These are phyloP conservation scores for Eleginops maclovinus DNA, from an alignment of 2,113 vertebrate species.

Conservation along the genomic window DNA sequence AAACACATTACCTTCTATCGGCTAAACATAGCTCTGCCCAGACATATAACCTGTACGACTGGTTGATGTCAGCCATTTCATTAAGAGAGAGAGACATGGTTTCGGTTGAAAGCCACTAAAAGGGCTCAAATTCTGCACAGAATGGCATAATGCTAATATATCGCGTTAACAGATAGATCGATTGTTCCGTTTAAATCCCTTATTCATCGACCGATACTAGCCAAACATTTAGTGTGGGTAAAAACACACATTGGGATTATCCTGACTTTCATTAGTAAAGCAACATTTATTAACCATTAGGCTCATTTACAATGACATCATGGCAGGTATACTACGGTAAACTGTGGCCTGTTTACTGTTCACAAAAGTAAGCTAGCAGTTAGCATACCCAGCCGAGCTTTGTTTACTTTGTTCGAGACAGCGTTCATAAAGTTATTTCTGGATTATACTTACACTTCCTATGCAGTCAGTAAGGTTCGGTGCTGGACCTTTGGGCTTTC, in stretches of 20 bases:
- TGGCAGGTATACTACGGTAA: not conserved
- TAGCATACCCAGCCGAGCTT: constrained; percentile 44
- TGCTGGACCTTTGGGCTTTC: constrained; percentile 91
- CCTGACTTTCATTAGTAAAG: not conserved
- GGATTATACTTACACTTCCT: constrained; percentile 85
- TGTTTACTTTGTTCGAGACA: constrained; percentile 69
- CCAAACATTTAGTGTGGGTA: not conserved
- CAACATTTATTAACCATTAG: not conserved
- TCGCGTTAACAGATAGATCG: not conserved
- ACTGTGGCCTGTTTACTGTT: not conserved
- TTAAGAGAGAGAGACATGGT: not conserved
- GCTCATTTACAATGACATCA: not conserved
- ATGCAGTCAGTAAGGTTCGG: constrained; percentile 98
- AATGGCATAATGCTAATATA: constrained; percentile 43
- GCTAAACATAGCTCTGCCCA: constrained; percentile 14
- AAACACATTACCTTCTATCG: not conserved
- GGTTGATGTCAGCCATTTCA: constrained; percentile 7
- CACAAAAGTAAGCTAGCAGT: constrained; percentile 34
- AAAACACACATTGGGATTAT: fast-evolving
- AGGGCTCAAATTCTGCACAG: not conserved
- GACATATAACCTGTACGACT: constrained; percentile 40
- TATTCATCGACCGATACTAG: not conserved
- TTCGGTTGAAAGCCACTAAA: not conserved
- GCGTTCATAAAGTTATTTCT: constrained; percentile 36
- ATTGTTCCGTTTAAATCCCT: not conserved